phyloP scores from a whole-genome alignment of 2,113 vertebrate species.

The Oophaga pumilio region DNA sequence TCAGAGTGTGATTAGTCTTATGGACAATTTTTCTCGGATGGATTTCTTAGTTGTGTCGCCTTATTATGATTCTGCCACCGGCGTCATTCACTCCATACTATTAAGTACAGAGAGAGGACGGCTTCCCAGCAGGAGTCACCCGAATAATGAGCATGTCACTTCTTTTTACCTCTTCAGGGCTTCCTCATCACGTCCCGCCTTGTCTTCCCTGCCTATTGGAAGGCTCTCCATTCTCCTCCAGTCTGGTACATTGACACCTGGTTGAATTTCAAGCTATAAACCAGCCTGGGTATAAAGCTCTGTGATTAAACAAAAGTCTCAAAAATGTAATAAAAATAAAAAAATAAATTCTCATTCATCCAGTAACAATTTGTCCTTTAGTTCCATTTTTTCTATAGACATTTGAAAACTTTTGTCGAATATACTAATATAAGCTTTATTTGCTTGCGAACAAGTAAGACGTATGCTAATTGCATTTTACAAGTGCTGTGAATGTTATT shows the following conservation, averaged over 20 bases:
- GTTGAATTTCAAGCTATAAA: background rate
- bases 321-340: background rate
- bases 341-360: background rate
- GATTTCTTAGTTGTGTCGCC: too few species aligned
- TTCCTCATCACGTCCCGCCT: too few species aligned
- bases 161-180: too few species aligned
- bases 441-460: constrained; percentile 15
- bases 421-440: constrained; percentile 9
- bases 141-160: too few species aligned
- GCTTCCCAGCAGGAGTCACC: too few species aligned
- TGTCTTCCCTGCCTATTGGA: too few species aligned
- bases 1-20: too few species aligned
- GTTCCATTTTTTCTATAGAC: background rate
- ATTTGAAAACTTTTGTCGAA: constrained; percentile 12
- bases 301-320: background rate
- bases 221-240: too few species aligned
- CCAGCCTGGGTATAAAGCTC: background rate
- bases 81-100: too few species aligned
- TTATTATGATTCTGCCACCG: too few species aligned
- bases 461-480: constrained; percentile 47
- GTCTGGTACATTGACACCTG: background rate
- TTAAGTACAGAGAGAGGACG: too few species aligned
- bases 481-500: constrained; percentile 35
- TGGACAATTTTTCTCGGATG: too few species aligned
- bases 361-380: constrained; percentile 2